phyloP scores from a whole-genome alignment of 2,888 invertebrate genomes.

The Spicauda simplicius region DNA sequence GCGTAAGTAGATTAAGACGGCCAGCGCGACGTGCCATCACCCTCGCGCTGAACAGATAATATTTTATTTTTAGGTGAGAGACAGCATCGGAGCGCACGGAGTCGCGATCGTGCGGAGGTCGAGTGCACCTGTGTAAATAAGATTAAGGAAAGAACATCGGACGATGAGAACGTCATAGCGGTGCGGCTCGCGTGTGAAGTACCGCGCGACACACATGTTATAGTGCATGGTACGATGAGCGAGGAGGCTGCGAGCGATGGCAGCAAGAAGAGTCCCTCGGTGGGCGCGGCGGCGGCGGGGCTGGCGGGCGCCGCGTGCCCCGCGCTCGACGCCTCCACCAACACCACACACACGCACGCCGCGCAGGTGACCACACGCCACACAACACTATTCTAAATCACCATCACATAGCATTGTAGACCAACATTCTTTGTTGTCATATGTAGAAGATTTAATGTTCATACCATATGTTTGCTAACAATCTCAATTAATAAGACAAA shows the following conservation, averaged over 20 bases:
- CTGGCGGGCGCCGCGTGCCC: conserved; percentile 47
- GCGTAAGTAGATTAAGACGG: conserved; percentile 28
- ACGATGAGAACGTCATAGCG: conserved; percentile 65
- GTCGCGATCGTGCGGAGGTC: conserved; percentile 38
- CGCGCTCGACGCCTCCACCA: conserved; percentile 58
- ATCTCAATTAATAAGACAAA: too few species aligned
- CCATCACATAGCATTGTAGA: too few species aligned
- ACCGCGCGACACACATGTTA: conserved; percentile 50
- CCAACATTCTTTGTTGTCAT: too few species aligned
- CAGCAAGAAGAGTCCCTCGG: conserved; percentile 59
- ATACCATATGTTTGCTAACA: too few species aligned
- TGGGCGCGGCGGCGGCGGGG: conserved; percentile 49
- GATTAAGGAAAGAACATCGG: conserved; percentile 47
- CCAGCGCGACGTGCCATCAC: conserved; percentile 19
- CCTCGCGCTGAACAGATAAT: conserved; percentile 25
- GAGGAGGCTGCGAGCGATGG: conserved; percentile 75
- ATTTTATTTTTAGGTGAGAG: conserved; percentile 43
- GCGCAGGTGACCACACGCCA: conserved; percentile 58
- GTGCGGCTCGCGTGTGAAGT: conserved; percentile 39
- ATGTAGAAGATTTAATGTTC: too few species aligned
- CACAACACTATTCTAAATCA: background rate
- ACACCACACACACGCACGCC: conserved; percentile 61
- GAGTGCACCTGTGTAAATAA: conserved; percentile 56
- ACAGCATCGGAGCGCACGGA: conserved; percentile 19
- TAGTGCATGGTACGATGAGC: conserved; percentile 73